Percentiles rank a stretch among this genome's conserved stretches.
Conservation (phyloP, 1,140 invertebrate genomes). For the Bombus fervidus region DNA sequence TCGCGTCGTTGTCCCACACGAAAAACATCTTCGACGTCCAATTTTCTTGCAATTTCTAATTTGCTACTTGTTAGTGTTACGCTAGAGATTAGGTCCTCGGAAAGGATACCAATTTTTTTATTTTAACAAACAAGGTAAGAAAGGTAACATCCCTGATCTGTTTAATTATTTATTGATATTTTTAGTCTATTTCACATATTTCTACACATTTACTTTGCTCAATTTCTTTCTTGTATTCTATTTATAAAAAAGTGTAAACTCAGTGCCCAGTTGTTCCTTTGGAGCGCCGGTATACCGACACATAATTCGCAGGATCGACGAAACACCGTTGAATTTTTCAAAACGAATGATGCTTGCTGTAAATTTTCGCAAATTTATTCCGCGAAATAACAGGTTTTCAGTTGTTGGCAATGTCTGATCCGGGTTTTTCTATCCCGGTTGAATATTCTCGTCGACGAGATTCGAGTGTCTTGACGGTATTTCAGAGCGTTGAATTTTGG, state of each 20-base stretch:
- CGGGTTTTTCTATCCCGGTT: background rate
- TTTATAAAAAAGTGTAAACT: background rate
- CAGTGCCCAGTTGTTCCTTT: background rate
- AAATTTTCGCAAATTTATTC: background rate
- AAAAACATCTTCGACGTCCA: background rate
- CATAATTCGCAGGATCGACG: background rate
- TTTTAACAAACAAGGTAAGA: too few species aligned
- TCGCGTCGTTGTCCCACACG: background rate
- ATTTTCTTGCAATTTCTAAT: background rate
- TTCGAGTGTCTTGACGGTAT: slow-evolving; percentile 11
- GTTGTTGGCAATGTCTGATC: background rate
- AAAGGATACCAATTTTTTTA: background rate
- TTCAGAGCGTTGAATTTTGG: slow-evolving; percentile 8
- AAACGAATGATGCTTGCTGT: background rate
- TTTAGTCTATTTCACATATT: too few species aligned
- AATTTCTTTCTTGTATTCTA: too few species aligned
- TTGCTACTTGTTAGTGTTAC: background rate
- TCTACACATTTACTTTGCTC: too few species aligned
- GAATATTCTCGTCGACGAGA: slow-evolving; percentile 6
- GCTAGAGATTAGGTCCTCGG: background rate
- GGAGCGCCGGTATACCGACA: background rate
- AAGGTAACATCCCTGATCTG: too few species aligned
- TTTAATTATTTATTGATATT: too few species aligned
- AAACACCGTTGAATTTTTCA: background rate
- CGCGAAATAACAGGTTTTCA: background rate